Percentiles rank a stretch among this genome's conserved stretches.
Evolutionary conservation across 2,113 vertebrate genomes (phyloP).

Genomic region (Chauna torquata): DNA sequence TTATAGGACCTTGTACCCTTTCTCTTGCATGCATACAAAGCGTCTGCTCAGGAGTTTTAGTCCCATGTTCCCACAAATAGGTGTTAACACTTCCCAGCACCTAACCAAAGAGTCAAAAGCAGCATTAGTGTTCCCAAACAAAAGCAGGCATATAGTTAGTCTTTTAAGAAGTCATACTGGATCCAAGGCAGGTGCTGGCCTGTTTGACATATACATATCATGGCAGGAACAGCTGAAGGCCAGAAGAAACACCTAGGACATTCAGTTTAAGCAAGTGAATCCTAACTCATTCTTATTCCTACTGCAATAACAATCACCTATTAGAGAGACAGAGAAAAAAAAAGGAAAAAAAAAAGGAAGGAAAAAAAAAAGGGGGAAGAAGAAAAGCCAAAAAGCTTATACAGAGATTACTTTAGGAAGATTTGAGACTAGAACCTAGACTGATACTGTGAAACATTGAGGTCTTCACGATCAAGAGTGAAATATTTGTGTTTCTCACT

Average conservation of each 20-base stretch:
- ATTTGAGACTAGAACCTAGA: not conserved
- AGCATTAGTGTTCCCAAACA: not conserved
- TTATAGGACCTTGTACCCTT: accelerated
- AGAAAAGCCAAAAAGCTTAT: not conserved
- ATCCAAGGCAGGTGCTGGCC: not conserved
- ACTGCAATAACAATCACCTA: not conserved
- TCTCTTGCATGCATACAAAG: not conserved
- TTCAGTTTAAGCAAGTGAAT: not conserved
- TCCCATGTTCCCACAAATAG: not conserved
- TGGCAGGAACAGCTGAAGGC: not conserved
- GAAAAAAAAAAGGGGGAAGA: too few relatives aligned
- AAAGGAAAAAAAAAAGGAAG: too few relatives aligned
- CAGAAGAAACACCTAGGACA: not conserved
- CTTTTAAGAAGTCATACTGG: not conserved
- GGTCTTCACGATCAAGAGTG: not conserved
- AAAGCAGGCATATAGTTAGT: not conserved
- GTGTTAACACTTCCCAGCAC: not conserved
- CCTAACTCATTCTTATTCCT: not conserved
- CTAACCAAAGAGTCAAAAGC: not conserved
- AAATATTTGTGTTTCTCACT: accelerated
- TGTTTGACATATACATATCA: not conserved
- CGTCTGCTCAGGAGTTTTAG: not conserved
- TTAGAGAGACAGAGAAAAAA: too few relatives aligned
- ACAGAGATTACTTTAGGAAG: not conserved
- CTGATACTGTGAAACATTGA: not conserved